A percentile compares a stretch with the other conserved stretches of the same genome.
Conservation (phyloP, 2,113 vertebrate species). For the Girardinichthys multiradiatus region DNA sequence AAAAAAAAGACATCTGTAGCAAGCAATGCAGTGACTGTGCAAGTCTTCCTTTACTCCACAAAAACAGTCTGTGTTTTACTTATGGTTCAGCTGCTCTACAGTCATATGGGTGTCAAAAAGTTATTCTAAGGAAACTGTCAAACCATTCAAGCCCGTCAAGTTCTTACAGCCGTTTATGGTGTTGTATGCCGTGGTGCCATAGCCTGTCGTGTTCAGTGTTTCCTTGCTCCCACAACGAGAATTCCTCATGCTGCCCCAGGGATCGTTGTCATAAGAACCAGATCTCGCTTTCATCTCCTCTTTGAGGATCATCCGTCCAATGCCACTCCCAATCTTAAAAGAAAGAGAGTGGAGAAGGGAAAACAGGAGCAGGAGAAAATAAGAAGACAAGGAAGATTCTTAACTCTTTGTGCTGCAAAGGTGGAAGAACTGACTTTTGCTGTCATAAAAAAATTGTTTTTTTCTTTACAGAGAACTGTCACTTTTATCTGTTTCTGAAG, state of each 20-base stretch:
- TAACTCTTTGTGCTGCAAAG: conserved; percentile 20
- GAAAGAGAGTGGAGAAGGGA: neutral
- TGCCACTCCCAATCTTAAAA: conserved; percentile 92
- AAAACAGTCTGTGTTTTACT: no score
- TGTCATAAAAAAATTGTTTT: conserved; percentile 24
- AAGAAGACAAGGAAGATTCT: conserved; percentile 9
- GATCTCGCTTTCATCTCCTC: conserved; percentile 99
- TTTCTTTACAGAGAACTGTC: conserved; percentile 33
- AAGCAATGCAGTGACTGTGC: no score
- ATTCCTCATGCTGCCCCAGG: conserved; percentile 95
- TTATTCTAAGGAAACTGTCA: no score
- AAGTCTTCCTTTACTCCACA: no score
- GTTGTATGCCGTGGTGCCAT: conserved; percentile 87
- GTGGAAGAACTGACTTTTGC: conserved; percentile 1
- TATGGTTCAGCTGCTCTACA: no score
- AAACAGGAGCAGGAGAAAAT: neutral
- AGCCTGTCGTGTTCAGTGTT: conserved; percentile 89
- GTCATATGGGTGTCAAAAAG: no score
- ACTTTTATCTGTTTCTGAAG: conserved; percentile 31
- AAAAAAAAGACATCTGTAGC: no score
- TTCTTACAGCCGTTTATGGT: conserved; percentile 91
- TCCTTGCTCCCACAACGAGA: conserved; percentile 93
- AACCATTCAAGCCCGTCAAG: no score
- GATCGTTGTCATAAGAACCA: conserved; percentile 93
- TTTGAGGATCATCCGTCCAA: conserved; percentile 96